Conservation (phyloP, 2,113 vertebrate species). For the Malurus alboscapulatus region DNA sequence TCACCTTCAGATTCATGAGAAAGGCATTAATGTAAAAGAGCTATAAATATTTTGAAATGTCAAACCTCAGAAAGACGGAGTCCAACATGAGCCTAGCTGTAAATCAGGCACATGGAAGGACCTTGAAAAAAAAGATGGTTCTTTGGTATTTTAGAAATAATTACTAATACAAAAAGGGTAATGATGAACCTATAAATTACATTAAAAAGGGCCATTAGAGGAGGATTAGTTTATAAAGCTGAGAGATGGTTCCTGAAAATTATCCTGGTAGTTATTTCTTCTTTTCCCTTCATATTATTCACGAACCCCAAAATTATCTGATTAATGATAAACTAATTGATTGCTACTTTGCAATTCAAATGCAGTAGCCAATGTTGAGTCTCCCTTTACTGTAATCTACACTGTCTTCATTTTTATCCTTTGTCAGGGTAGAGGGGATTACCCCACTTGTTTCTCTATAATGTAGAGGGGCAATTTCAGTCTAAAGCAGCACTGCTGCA, state of each 20-base stretch:
- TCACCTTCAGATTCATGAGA: conserved; percentile 97
- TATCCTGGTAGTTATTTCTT: conserved; percentile 84
- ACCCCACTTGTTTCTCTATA: not conserved
- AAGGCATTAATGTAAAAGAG: conserved; percentile 98
- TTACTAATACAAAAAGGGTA: conserved; percentile 99
- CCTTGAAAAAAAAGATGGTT: conserved; percentile 93
- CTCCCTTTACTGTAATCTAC: not conserved
- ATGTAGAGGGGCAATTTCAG: not conserved
- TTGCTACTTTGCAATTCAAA: conserved; percentile 72
- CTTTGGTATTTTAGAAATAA: conserved; percentile 99
- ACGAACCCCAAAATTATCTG: conserved; percentile 76
- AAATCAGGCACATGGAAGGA: conserved; percentile 91
- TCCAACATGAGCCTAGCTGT: conserved; percentile 85
- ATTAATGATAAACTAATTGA: conserved; percentile 89
- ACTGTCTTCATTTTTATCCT: not conserved
- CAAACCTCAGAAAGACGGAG: conserved; percentile 96
- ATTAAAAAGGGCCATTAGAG: conserved; percentile 93
- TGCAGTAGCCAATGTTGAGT: conserved; percentile 28
- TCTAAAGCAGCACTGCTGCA: not conserved
- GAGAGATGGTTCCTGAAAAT: conserved; percentile 88
- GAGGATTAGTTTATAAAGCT: conserved; percentile 98
- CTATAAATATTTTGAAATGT: conserved; percentile 99
- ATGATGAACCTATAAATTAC: conserved; percentile 98
- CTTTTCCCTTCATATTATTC: conserved; percentile 84
- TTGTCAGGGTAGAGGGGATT: not conserved